phyloP scores from a whole-genome alignment of 2,888 invertebrate genomes.

The Troilus luridus region DNA sequence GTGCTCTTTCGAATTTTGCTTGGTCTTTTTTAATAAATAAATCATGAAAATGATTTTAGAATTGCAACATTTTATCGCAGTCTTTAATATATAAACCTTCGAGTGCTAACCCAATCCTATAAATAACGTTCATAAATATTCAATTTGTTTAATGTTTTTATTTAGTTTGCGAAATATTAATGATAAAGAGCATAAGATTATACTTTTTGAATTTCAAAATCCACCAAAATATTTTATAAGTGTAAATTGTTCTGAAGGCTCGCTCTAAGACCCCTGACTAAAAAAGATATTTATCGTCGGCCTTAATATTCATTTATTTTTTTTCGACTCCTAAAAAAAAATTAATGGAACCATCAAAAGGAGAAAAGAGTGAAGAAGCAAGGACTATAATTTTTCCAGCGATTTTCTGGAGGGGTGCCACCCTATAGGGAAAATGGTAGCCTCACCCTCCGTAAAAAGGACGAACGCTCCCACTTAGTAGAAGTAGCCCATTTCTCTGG shows the following conservation, averaged over 20 bases:
- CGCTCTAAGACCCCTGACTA: background rate
- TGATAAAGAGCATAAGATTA: background rate
- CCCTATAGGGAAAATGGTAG: slow-evolving; percentile 36
- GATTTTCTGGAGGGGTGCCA: slow-evolving; percentile 18
- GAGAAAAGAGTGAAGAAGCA: slow-evolving; percentile 34
- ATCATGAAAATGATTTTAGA: too few species aligned
- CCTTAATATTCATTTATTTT: background rate
- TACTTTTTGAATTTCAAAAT: background rate
- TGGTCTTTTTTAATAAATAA: too few species aligned
- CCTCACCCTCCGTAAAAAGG: slow-evolving; percentile 2
- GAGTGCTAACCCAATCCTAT: too few species aligned
- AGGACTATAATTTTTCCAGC: slow-evolving; percentile 49
- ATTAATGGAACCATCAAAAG: slow-evolving; percentile 53
- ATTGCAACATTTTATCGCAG: too few species aligned
- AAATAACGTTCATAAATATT: too few species aligned
- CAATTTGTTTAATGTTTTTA: background rate
- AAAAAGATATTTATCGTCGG: background rate
- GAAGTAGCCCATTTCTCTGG: background rate
- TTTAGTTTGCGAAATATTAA: background rate
- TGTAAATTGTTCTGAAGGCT: background rate
- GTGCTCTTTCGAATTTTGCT: too few species aligned
- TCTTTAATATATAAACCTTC: too few species aligned
- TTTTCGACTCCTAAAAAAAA: background rate
- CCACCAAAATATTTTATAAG: background rate
- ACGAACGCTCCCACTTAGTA: slow-evolving; percentile 10